Percentiles rank a stretch among this genome's conserved stretches.
Conservation (phyloP, 2,113 vertebrate genomes). For the Suricata suricatta region DNA sequence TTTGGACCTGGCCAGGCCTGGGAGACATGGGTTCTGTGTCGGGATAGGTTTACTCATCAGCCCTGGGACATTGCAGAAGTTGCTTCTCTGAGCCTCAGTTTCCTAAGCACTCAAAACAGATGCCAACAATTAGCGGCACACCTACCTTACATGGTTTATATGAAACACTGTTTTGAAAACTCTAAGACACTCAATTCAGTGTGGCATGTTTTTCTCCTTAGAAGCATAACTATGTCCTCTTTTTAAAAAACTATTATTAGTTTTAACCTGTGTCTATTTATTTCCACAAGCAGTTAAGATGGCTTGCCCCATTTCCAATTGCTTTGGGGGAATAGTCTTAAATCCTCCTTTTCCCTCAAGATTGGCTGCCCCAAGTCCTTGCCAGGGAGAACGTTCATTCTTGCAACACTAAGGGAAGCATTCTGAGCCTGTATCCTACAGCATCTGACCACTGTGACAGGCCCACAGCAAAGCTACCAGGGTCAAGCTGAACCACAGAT, state of each 20-base stretch:
- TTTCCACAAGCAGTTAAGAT: not conserved
- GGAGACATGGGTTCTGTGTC: not conserved
- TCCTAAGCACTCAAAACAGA: not conserved
- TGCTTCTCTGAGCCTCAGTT: not conserved
- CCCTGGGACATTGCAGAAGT: not conserved
- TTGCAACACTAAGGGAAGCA: not conserved
- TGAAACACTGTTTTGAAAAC: not conserved
- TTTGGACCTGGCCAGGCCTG: not conserved
- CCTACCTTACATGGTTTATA: not conserved
- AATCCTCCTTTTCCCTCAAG: not conserved
- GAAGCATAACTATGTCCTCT: not conserved
- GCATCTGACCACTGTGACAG: not conserved
- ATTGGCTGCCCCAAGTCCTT: not conserved
- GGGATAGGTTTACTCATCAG: not conserved
- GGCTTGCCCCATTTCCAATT: not conserved
- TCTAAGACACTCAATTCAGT: not conserved
- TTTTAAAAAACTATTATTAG: not conserved
- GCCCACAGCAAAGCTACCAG: not conserved
- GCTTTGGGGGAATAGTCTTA: not conserved
- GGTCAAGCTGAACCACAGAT: not conserved
- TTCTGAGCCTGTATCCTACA: fast-evolving
- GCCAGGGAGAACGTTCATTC: not conserved
- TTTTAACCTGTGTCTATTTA: conserved; percentile 44
- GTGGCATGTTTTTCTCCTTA: not conserved
- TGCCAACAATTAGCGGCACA: not conserved